These are phyloP conservation scores for Peribatodes rhomboidaria DNA, from an alignment of 2,888 invertebrate species.

Conservation along the genomic window DNA sequence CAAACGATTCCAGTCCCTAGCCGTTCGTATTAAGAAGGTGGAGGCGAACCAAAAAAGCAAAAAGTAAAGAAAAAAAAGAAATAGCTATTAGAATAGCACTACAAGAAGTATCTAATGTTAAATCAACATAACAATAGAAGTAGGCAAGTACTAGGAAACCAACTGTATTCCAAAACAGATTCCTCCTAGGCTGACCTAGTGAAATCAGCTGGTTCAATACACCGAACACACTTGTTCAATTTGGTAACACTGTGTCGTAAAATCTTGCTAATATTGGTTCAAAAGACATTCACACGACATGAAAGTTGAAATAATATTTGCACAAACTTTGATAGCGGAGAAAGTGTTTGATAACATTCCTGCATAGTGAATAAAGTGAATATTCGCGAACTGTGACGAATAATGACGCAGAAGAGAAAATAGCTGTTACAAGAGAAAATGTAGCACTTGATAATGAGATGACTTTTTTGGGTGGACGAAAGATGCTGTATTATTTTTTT, in stretches of 20 bases:
- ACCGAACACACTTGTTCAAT: neutral
- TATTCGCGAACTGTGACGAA: conserved; percentile 7
- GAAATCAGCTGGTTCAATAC: conserved; percentile 2
- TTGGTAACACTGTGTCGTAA: neutral
- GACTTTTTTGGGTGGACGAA: neutral
- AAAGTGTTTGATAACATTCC: conserved; percentile 23
- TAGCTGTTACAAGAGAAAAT: conserved; percentile 2
- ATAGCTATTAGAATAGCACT: too few species aligned
- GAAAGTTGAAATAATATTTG: conserved; percentile 23
- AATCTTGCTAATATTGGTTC: neutral
- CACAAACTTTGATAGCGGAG: conserved; percentile 17
- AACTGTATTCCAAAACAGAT: too few species aligned
- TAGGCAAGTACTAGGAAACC: too few species aligned
- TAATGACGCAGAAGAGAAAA: conserved; percentile 12
- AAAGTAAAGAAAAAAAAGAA: too few species aligned
- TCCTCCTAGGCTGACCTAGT: neutral
- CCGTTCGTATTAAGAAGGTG: too few species aligned
- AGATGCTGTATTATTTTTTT: too few species aligned
- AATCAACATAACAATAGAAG: too few species aligned
- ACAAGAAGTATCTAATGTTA: too few species aligned
- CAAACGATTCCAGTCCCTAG: too few species aligned
- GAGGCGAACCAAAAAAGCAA: too few species aligned
- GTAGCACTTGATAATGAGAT: neutral
- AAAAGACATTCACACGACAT: conserved; percentile 2
- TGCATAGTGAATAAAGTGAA: conserved; percentile 11